These are phyloP conservation scores for Lamprotornis superbus DNA, from an alignment of 2,113 vertebrate species.

Conservation along the genomic window DNA sequence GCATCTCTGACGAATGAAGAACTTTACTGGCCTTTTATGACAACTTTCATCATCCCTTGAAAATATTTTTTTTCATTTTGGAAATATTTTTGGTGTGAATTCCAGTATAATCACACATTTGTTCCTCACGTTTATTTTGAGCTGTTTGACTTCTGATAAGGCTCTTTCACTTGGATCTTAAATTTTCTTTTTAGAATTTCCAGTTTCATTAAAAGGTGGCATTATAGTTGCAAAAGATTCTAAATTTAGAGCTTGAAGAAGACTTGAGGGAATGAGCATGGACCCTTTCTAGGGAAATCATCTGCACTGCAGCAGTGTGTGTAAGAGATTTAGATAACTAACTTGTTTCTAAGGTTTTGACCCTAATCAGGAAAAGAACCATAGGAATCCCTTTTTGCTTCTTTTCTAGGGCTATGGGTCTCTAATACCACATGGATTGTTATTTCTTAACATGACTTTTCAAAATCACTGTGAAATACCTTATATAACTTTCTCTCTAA, in stretches of 20 bases:
- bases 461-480: not conserved
- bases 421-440: not conserved
- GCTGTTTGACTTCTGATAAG: not conserved
- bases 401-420: not conserved
- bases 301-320: not conserved
- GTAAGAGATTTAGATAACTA: slow-evolving; percentile 16
- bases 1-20: not conserved
- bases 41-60: not conserved
- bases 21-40: not conserved
- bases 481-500: not conserved
- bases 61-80: not conserved
- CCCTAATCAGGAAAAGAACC: not conserved
- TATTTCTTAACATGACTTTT: not conserved
- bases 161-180: not conserved
- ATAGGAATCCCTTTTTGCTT: not conserved
- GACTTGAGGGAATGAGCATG: not conserved
- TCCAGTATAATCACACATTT: not conserved
- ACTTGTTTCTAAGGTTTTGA: not conserved
- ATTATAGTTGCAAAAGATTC: not conserved
- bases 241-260: slow-evolving; percentile 3
- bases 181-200: not conserved
- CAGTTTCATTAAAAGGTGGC: not conserved
- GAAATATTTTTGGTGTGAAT: not conserved
- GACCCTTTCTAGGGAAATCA: not conserved
- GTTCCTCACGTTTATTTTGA: not conserved